A percentile compares a stretch with the other conserved stretches of the same genome.
Conservation (phyloP, 2,113 vertebrate genomes). For the Mirza zaza region DNA sequence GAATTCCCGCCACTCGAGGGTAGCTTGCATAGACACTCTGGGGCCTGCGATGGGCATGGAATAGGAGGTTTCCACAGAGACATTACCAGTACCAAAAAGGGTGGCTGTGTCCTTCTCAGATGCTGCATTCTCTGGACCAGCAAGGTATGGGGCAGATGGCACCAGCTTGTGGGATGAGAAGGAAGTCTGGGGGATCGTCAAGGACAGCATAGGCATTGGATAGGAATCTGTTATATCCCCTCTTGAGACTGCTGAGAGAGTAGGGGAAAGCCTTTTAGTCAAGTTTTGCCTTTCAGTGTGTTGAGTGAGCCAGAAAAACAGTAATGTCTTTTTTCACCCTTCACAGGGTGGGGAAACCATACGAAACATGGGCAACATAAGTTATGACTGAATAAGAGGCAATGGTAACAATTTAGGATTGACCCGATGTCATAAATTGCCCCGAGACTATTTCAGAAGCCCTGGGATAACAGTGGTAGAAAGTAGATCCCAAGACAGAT, state of each 20-base stretch:
- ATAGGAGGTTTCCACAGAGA: background rate
- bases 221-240: background rate
- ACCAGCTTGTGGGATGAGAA: background rate
- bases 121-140: background rate
- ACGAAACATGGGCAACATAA: background rate
- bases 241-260: background rate
- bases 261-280: background rate
- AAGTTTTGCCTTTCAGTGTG: background rate
- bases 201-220: background rate
- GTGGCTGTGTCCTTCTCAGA: rapidly evolving
- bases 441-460: background rate
- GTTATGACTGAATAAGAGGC: background rate
- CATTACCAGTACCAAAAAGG: background rate
- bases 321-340: background rate
- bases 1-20: too few species aligned
- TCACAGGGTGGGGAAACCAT: background rate
- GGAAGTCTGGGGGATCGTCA: background rate
- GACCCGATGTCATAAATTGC: background rate
- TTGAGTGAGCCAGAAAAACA: background rate
- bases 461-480: background rate
- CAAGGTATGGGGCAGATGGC: too few species aligned
- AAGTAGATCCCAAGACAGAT: background rate
- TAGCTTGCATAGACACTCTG: background rate
- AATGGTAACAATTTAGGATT: background rate
- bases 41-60: too few species aligned